Base-by-base conservation (phyloP, 2,797 vertebrate species). In the Linurgus olivaceus region DNA sequence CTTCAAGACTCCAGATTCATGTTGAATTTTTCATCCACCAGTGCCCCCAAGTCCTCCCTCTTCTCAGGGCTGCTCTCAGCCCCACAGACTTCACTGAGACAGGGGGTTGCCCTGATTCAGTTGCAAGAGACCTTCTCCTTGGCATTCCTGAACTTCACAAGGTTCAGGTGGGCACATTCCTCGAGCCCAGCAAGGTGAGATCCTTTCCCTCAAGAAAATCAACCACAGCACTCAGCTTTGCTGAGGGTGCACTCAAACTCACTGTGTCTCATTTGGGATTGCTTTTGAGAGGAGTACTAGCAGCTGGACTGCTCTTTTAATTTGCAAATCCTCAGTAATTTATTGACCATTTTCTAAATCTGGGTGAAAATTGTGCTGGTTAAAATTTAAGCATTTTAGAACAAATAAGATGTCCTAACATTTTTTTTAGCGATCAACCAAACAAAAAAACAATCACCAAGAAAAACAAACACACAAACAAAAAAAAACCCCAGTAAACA, bases 101-200 rank as follows among this genome's bases (percentile, higher is more conserved):
- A 40, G 7, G 7, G 5, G 5, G 26, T 42, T 54, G 10, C 3
- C 40, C 29, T 45, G 26, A 50, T 6, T 6, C 24, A 54, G 18
- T 25, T 51, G 29, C 8, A 71, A 7, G 10, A 21, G 17, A 79
- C 10, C 12, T 37, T 38, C 38, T 26, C 10, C 19, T 58, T 54
- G 38, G 7, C 19, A 6, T 58, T 47, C 7, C 4, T 55, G 48
- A 74, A 47, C 24, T 40, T 84, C 19, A 25, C 4, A 13, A 47
- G 7, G 8, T 37, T 47, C 15, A 17, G 1, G 7, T 17, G 13
- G 17, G 2, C 7, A 4, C 1, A 0, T 12, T 42, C 18, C 28
- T 67, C 12, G 9, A 73, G 35, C 5, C 7, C 37, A 48, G 20
- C 29, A 48, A 33, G 17, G 12, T 44, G 29, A 3, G 4, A 17